Conservation (phyloP, 2,888 invertebrate species). For the Coleophora flavipennella region DNA sequence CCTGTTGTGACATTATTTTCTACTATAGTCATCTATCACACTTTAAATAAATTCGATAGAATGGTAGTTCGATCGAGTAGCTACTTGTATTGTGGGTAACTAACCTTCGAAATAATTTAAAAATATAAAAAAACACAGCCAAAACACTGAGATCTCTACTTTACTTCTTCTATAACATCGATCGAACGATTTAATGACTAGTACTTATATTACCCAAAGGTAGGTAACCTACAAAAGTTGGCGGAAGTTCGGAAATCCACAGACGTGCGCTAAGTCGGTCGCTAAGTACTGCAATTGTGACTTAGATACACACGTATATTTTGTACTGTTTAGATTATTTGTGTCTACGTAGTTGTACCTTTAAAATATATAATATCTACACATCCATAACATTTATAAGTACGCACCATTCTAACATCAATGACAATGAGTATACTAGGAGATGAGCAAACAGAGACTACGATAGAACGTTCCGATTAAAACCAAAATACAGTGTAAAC, state of each 20-base stretch:
- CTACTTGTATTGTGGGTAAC: no score
- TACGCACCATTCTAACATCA: slow-evolving; percentile 13
- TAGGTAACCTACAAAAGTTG: not conserved
- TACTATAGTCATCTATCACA: slow-evolving; percentile 16
- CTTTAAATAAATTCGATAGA: slow-evolving; percentile 19
- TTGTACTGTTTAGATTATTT: no score
- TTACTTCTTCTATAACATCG: slow-evolving; percentile 17
- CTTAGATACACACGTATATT: no score
- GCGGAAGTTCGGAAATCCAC: no score
- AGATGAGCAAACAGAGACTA: slow-evolving; percentile 27
- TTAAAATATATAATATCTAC: slow-evolving; percentile 8
- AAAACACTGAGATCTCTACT: slow-evolving; percentile 48
- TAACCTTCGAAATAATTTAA: slow-evolving; percentile 13
- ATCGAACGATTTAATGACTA: slow-evolving; percentile 31
- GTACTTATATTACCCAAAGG: no score
- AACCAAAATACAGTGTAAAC: no score
- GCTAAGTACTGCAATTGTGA: no score
- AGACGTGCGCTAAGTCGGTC: no score
- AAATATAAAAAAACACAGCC: slow-evolving; percentile 47
- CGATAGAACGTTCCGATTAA: no score
- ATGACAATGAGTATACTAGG: slow-evolving; percentile 14
- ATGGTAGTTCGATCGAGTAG: slow-evolving; percentile 1
- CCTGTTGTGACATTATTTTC: slow-evolving; percentile 3
- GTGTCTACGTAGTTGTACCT: not conserved
- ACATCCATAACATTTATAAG: slow-evolving; percentile 29